Percentiles rank a stretch among this genome's conserved stretches.
Evolutionary conservation across 2,113 vertebrate genomes (phyloP).

Genomic region (Ibidorhyncha struthersii): DNA sequence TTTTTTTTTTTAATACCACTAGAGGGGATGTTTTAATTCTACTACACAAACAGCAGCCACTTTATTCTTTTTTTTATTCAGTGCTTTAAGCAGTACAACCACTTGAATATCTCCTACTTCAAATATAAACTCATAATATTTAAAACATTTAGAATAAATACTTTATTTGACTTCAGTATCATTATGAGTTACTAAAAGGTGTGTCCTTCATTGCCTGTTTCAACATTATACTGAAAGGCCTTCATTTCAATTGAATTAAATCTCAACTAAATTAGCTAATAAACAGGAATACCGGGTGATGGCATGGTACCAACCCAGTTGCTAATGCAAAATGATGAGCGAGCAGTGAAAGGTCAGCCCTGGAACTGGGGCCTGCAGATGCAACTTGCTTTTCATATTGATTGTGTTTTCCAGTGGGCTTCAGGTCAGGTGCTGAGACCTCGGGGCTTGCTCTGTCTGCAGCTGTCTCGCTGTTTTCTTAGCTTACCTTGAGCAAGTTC

Average conservation of each 20-base stretch:
- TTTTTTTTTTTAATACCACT: not conserved
- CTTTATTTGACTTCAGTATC: not conserved
- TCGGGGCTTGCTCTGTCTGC: not conserved
- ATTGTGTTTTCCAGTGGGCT: not conserved
- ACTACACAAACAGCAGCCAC: not conserved
- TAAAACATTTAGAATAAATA: not conserved
- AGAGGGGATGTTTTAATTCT: not conserved
- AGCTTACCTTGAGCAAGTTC: not conserved
- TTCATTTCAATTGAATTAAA: conserved; percentile 33
- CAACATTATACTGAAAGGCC: not conserved
- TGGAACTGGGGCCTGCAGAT: not conserved
- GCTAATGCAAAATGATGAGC: conserved; percentile 24
- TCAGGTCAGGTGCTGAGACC: not conserved
- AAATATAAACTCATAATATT: not conserved
- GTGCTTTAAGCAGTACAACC: not conserved
- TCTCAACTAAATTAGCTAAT: conserved; percentile 50
- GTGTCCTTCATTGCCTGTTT: not conserved
- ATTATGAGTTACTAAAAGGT: not conserved
- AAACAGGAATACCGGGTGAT: conserved; percentile 13
- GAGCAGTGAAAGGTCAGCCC: not conserved
- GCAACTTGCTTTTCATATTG: not conserved
- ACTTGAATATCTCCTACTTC: not conserved
- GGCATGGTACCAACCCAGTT: not conserved
- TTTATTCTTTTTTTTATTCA: not conserved
- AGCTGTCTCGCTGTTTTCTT: not conserved